A percentile compares a stretch with the other conserved stretches of the same genome.
Evolutionary conservation across 2,797 vertebrate species (phyloP).

Genomic region (Cynodonichthys magdalenae): DNA sequence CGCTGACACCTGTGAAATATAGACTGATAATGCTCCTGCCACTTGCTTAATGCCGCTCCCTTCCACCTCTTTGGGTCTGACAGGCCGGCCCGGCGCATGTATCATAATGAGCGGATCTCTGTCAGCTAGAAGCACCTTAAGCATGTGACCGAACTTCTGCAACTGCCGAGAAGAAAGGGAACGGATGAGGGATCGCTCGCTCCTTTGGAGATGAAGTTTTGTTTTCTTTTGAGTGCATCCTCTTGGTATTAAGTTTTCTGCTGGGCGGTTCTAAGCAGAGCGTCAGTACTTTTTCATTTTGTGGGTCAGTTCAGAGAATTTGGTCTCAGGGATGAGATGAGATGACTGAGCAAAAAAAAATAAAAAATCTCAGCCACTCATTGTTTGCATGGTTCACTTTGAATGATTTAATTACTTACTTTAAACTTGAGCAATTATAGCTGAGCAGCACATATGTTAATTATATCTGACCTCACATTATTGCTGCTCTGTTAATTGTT

Average conservation of each 20-base stretch:
- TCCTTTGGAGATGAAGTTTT: conserved; percentile 8
- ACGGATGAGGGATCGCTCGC: conserved; percentile 30
- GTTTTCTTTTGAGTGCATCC: conserved; percentile 24
- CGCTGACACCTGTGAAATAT: conserved; percentile 67
- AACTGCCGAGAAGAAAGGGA: conserved; percentile 34
- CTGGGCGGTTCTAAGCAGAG: conserved; percentile 13
- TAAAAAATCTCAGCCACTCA: conserved; percentile 35
- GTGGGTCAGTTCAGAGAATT: background rate
- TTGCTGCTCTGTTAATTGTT: conserved; percentile 75
- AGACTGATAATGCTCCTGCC: conserved; percentile 71
- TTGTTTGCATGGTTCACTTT: conserved; percentile 59
- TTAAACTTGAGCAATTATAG: conserved; percentile 76
- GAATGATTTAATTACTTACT: conserved; percentile 74
- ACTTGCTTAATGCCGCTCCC: conserved; percentile 54
- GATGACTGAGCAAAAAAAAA: conserved; percentile 18
- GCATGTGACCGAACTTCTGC: conserved; percentile 37
- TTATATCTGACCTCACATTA: conserved; percentile 76
- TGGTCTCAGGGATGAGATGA: no score
- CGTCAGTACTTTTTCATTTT: conserved; percentile 10
- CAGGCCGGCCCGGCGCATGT: conserved; percentile 54
- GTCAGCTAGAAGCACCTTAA: conserved; percentile 62
- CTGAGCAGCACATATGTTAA: conserved; percentile 76
- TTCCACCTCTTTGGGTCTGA: conserved; percentile 52
- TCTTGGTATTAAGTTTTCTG: conserved; percentile 6
- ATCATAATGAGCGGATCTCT: conserved; percentile 65